Evolutionary conservation across 2,797 vertebrate genomes (phyloP), one percentile per base, ranked within the genome.

Genomic region (Sebastes diploproa): DNA sequence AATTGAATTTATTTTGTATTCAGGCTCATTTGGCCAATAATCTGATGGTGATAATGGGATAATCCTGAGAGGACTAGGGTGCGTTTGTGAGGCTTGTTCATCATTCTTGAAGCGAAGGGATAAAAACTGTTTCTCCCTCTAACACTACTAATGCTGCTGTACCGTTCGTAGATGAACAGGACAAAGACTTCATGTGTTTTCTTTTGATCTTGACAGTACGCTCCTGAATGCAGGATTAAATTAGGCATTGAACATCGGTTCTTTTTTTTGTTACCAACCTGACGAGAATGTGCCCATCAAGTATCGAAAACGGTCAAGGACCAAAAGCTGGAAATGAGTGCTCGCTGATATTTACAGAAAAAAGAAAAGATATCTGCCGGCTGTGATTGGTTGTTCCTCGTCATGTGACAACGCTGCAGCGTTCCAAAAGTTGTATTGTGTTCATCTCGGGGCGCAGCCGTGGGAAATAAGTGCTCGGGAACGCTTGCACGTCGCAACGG

Each of bases 1-100:
- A 61, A 76, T 61, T 64, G 30, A 56, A 64, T 81, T 81, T 52
- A 59, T 79, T 80, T 70, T 85, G 30, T 7, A 64, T 54, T 11
- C 59, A 23, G 58, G 70, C 30, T 61, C 36, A 46, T 18, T 54
- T 14, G 25, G 30, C 12, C 66, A 46, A n/a, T 23, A 38, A 80
- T 27, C 34, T n/a, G 23, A 80, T 78, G 50, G 50, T 38, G 38
- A 64, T 8, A 55, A 23, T 62, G 20, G 23, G 23, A 18, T 73
- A 63, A 71, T 67, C 73, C 50, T 64, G 58, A 20, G 20, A 70
- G 27, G 50, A 52, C 23, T 34, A 34, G 4, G 2, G 30, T 72
- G 22, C 63, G 46, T 75, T 69, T 54, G 18, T 56, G 46, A 29
- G 20, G n/a, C 64, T 77, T 67, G 60, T 58, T 61, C 11, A 32